Evolutionary conservation across 2,113 vertebrate genomes (phyloP), one percentile per base, ranked within the genome.

Genomic region (Salvelinus fontinalis): DNA sequence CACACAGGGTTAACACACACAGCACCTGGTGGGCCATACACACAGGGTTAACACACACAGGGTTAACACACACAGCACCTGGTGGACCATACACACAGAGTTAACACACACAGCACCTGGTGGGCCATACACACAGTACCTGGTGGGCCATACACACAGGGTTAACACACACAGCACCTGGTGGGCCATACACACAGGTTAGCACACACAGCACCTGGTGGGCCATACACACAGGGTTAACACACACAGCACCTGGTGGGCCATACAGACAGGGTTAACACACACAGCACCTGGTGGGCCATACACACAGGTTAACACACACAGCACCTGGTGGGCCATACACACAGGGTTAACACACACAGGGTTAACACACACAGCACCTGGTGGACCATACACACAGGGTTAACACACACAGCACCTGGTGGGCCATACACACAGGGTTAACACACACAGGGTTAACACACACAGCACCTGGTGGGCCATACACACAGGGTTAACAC

Each of bases 291-390:
- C 26, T 27, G 26, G 26, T 2, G 26, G 26, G 2, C 11, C 48
- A 62, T 2, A 78, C 49, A 73, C 12, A 67, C 22, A 73, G 2
- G 27, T 29, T 27, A 27, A 27, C 24, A 24, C 24, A 24, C 24
- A 24, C 24, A 1, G 24, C 59, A 95, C 92, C 94, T 96, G 79
- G 12, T 84, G 0, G 74, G 12, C 60, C 2, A 79, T 3, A 69
- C n/a, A 29, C 65, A 27, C 65, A 27, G n/a, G 2, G 27, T 29
- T 27, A 27, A 27, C 24, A 24, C 24, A 29, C 65, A 27, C 65
- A 27, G n/a, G 24, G 24, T 24, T 24, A 24, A 24, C 24, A 24
- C 24, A 24, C 24, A 24, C 24, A 24, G 24, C 1, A 24, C 24
- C 26, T 27, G 26, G 26, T 2, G 26, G 26, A 27, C 11, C 48